phyloP scores from a whole-genome alignment of 2,888 invertebrate species.

The Lepidochrysops patricia region DNA sequence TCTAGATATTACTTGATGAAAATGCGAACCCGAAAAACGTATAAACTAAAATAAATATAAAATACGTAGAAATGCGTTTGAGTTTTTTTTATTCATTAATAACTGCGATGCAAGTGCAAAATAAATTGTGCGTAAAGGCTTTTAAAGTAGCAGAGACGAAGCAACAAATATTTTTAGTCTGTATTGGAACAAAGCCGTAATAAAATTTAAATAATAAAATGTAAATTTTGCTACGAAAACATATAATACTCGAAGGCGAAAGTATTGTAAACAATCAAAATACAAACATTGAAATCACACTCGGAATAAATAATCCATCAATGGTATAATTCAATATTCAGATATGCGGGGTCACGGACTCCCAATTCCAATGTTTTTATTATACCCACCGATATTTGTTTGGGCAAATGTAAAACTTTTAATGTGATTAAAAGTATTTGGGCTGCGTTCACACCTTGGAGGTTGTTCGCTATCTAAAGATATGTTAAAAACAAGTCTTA shows the following conservation, averaged over 20 bases:
- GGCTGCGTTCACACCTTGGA: background rate
- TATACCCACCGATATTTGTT: conserved; percentile 2
- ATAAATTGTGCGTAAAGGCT: background rate
- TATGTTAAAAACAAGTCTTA: too few species aligned
- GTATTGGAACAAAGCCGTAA: background rate
- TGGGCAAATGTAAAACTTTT: background rate
- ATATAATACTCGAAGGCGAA: conserved; percentile 9
- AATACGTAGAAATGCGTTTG: background rate
- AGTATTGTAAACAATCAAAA: conserved; percentile 26
- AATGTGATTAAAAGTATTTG: background rate
- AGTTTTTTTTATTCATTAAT: too few species aligned
- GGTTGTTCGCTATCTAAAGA: background rate
- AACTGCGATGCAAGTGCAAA: background rate
- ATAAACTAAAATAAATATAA: too few species aligned
- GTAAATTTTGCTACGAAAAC: conserved; percentile 1
- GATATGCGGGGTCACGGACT: conserved; percentile 35
- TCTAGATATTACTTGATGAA: background rate
- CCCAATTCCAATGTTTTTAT: conserved; percentile 12
- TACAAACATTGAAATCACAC: conserved; percentile 29
- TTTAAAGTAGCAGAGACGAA: background rate
- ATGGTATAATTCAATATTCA: conserved; percentile 34
- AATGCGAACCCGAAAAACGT: background rate
- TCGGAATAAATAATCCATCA: conserved; percentile 25
- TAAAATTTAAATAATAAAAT: conserved; percentile 15
- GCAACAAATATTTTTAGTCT: background rate